Base-by-base conservation (phyloP, 1,140 invertebrate species). In the Bombyx mori region DNA sequence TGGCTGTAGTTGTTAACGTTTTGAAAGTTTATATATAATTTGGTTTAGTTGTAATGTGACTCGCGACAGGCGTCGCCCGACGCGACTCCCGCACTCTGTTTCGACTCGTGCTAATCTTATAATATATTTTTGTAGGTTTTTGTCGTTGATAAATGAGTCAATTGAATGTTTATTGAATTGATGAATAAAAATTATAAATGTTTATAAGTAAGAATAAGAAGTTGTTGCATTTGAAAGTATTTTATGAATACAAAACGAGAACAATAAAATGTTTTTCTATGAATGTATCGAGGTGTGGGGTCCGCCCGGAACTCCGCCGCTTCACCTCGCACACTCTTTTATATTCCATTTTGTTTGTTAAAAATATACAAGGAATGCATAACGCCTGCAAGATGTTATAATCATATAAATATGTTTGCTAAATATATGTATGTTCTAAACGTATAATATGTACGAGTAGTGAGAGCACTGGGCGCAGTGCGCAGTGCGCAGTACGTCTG, bases 201-300 rank as follows among this genome's bases (percentile, higher is more conserved):
- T 35, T 35, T 35, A 35, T 35, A 77, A 80, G 61, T 84, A 86
- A 83, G 80, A 81, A 73, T 86, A 86, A 84, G 79, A 79, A 79
- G 78, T 86, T 86, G 82, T 86, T 86, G 83, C 83, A 86, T 86
- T 85, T 86, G 76, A 83, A 86, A 83, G 83, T 86, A 85, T 86
- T 85, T 82, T 85, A 83, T 86, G 79, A 68, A 83, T 86, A 82
- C 77, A 79, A 82, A 86, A 76, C 76, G 78, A 83, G 83, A 86
- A 82, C 79, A 85, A 82, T 81, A 82, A 83, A 77, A 83, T 80
- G 82, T 83, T 86, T 86, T 85, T 86, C 79, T 75, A 82, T 83
- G 73, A 86, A 86, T 82, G 74, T 76, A 84, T 84, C 50, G 50
- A 69, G 45, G 42, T 51, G 8, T 35, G 4, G 50, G 42, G 50